Evolutionary conservation across 2,888 invertebrate genomes (phyloP), one percentile per base, ranked within the genome.

Genomic region (Protula sp.): DNA sequence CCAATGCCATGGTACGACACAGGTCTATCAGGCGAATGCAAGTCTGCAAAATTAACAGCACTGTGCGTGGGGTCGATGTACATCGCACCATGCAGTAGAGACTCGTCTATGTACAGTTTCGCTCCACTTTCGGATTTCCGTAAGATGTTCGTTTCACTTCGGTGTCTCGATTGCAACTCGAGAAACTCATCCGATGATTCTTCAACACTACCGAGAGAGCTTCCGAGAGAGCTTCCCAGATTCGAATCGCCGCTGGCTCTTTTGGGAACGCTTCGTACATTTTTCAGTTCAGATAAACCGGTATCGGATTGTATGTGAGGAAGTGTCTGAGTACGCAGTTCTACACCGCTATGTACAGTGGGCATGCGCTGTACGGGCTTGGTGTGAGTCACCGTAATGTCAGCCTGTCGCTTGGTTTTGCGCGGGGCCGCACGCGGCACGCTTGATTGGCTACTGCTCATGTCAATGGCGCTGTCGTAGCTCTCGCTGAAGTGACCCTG

Each of bases 51-150:
- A 14, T 38, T 9, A 38, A 19, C 19, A 19, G 38, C 9, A 19
- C 9, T 19, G 9, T 14, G 9, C 9, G 38, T 38, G 9, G 38
- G 38, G 38, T 38, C 19, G 19, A 19, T 19, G 19, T 9, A 19
- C 38, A 38, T 38, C 19, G 38, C 38, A 38, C 38, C 38, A 26
- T 71, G 64, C 68, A 57, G 54, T 55, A 60, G 58, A 24, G 68
- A 68, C 26, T 72, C 71, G 50, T 72, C 67, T 30, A 73, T 63
- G 60, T 68, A 74, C 55, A 77, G 64, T 64, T 73, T 72, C 55
- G 70, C 68, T 57, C 78, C 77, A 70, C 76, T 77, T 29, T 69
- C 69, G 9, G 76, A 76, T 60, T 76, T 76, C 14, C 69, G 60
- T 22, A 77, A 60, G 24, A 65, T 38, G 3, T 66, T 66, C 19